phyloP scores from a whole-genome alignment of 2,113 vertebrate species.

The Podarcis raffonei region DNA sequence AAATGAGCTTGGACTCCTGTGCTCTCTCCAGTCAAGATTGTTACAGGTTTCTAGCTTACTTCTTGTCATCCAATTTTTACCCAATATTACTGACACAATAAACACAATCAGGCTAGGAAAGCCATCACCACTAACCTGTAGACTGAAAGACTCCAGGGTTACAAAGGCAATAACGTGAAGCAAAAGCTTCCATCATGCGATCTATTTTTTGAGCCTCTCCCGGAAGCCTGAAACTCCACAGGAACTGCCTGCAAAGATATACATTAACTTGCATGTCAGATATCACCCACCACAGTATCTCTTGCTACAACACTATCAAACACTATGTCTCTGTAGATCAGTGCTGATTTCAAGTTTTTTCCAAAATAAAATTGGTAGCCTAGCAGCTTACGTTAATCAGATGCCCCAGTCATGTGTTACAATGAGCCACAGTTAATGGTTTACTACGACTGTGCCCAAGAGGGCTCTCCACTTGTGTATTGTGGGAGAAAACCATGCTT shows the following conservation, averaged over 20 bases:
- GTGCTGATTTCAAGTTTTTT: conserved; percentile 38
- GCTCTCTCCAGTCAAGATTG: not conserved
- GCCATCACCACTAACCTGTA: conserved; percentile 83
- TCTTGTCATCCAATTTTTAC: not conserved
- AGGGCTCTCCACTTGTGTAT: too few species aligned
- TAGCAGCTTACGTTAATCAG: conserved; percentile 23
- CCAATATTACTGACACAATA: not conserved
- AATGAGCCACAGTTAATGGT: too few species aligned
- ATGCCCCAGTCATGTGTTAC: too few species aligned
- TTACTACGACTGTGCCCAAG: too few species aligned
- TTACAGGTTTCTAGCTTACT: not conserved
- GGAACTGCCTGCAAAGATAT: conserved; percentile 85
- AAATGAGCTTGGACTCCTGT: not conserved
- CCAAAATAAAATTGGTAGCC: conserved; percentile 60
- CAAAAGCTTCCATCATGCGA: conserved; percentile 98
- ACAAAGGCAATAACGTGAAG: conserved; percentile 95
- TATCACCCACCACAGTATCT: not conserved
- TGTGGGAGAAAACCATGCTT: too few species aligned
- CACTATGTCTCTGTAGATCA: not conserved
- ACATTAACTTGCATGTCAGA: not conserved
- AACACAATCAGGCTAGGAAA: not conserved
- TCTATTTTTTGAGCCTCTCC: conserved; percentile 98
- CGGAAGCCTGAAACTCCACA: conserved; percentile 97
- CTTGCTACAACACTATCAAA: not conserved
- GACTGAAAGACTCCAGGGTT: conserved; percentile 98